Evolutionary conservation across 2,113 vertebrate species (phyloP).

Genomic region (Delphinapterus leucas): DNA sequence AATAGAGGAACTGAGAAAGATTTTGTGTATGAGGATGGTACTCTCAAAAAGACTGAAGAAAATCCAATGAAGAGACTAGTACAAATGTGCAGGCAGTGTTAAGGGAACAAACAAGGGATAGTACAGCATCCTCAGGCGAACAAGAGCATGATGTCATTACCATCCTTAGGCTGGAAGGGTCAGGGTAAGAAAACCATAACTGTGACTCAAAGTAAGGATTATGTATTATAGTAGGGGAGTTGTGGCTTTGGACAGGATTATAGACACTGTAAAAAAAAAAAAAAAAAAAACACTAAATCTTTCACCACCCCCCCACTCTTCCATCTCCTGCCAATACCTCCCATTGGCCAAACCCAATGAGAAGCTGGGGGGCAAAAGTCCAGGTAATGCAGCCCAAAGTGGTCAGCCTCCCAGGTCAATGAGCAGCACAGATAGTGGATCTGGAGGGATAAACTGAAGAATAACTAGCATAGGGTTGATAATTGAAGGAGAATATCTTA

Average conservation of each 20-base stretch:
- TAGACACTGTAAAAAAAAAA: background rate
- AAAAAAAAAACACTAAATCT: background rate
- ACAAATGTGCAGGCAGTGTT: background rate
- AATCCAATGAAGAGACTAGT: background rate
- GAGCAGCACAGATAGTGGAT: too few relatives aligned
- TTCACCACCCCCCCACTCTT: background rate
- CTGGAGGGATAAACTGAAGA: background rate
- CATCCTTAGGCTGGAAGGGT: background rate
- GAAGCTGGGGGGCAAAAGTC: background rate
- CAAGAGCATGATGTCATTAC: background rate
- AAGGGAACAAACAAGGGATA: background rate
- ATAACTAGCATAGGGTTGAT: background rate
- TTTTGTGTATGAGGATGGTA: background rate
- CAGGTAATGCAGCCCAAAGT: background rate
- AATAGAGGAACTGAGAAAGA: background rate
- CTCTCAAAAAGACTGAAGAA: background rate
- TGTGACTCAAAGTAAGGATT: background rate
- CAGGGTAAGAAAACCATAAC: background rate
- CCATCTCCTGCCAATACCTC: background rate
- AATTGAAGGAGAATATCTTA: background rate
- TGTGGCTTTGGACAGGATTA: background rate
- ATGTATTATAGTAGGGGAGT: background rate
- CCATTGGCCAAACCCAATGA: background rate
- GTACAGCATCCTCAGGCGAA: fast-evolving
- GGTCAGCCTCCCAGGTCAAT: background rate